Conservation (phyloP, 2,113 vertebrate species). For the Tricholaema leucomelas region DNA sequence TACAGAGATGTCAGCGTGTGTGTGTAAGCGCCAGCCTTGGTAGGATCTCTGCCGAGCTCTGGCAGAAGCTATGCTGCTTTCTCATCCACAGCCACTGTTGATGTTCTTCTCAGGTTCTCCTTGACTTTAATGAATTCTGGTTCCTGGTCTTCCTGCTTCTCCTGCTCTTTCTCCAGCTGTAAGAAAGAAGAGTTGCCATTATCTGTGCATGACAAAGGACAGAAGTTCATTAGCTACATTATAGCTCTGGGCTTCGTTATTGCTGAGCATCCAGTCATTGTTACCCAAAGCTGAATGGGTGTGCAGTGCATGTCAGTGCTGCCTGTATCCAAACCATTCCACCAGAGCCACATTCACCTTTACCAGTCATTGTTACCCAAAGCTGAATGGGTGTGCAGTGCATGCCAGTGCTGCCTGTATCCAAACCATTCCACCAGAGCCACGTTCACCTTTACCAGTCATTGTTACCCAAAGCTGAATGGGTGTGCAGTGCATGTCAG, state of each 20-base stretch:
- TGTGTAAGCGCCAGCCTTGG: not conserved
- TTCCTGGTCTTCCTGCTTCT: conserved; percentile 80
- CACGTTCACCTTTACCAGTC: too few relatives aligned
- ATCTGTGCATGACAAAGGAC: not conserved
- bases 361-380: not conserved
- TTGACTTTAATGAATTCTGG: conserved; percentile 95
- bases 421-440: not conserved
- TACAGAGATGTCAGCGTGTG: conserved; percentile 29
- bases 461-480: not conserved
- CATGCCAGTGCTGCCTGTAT: not conserved
- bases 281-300: not conserved
- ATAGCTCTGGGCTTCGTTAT: not conserved
- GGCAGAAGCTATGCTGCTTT: conserved; percentile 77
- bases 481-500: not conserved
- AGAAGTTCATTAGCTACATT: not conserved
- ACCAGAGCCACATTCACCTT: too few relatives aligned
- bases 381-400: not conserved
- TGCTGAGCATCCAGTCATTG: not conserved
- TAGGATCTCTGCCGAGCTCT: not conserved
- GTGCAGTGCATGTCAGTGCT: not conserved
- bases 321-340: not conserved
- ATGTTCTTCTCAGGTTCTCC: conserved; percentile 90
- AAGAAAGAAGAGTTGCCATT: conserved; percentile 12
- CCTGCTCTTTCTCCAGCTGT: conserved; percentile 87
- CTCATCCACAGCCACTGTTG: conserved; percentile 73